A percentile compares a stretch with the other conserved stretches of the same genome.
Conservation (phyloP, 2,113 vertebrate species). For the Syngnathus floridae region DNA sequence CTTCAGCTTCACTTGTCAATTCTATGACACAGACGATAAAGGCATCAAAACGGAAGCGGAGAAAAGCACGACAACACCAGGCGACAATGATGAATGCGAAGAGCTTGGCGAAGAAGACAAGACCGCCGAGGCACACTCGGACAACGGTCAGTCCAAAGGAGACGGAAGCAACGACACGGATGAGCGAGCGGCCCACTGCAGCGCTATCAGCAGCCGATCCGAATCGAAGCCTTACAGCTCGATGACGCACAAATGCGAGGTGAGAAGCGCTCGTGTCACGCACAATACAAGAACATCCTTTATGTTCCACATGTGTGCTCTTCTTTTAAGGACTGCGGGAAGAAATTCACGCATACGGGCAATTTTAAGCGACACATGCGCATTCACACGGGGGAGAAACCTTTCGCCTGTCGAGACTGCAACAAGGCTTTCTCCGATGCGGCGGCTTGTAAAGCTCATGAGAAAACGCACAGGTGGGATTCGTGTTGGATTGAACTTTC, state of each 20-base stretch:
- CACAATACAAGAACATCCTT: not conserved
- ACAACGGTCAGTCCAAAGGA: constrained; percentile 31
- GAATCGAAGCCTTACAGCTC: constrained; percentile 92
- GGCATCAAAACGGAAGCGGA: constrained; percentile 15
- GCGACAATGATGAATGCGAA: constrained; percentile 10
- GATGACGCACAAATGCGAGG: constrained; percentile 90
- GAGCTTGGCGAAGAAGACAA: constrained; percentile 35
- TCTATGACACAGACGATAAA: constrained; percentile 47
- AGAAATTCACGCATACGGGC: constrained; percentile 95
- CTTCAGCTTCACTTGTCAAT: not conserved
- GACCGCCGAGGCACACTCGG: not conserved
- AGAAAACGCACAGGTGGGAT: constrained; percentile 90
- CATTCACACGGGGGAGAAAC: constrained; percentile 96
- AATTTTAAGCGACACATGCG: constrained; percentile 97
- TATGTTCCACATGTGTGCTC: constrained; percentile 2
- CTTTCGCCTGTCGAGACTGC: constrained; percentile 90
- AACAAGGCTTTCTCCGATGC: constrained; percentile 94
- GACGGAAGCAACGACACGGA: constrained; percentile 59
- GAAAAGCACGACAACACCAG: constrained; percentile 6
- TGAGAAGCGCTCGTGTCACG: constrained; percentile 49
- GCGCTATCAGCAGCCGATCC: constrained; percentile 75
- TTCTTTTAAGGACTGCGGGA: constrained; percentile 82
- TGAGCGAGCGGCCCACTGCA: constrained; percentile 58
- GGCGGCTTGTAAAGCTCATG: constrained; percentile 93
- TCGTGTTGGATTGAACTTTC: not conserved